phyloP scores from a whole-genome alignment of 2,888 invertebrate genomes.

The Bursaphelenchus okinawaensis region DNA sequence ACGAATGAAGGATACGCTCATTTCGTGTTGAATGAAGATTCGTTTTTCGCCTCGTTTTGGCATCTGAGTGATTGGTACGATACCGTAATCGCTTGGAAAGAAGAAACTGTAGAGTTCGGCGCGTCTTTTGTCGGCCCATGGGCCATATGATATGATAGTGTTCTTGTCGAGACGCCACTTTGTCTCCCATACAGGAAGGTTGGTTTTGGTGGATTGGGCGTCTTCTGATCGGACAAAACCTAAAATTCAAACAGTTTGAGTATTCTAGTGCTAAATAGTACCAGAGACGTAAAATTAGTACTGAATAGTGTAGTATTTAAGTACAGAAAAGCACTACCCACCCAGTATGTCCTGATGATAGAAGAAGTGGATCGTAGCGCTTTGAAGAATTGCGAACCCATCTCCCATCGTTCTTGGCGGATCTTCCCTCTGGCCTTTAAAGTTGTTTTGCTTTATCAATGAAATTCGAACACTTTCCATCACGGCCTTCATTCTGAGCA shows the following conservation, averaged over 20 bases:
- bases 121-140: constrained; percentile 95
- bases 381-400: constrained; percentile 91
- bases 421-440: constrained; percentile 32
- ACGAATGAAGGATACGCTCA: constrained; percentile 79
- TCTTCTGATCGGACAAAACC: constrained; percentile 31
- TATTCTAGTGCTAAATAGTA: not conserved
- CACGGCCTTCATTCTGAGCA: constrained; percentile 36
- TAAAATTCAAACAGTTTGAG: constrained; percentile 1
- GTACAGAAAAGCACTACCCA: too few species aligned
- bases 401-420: constrained; percentile 90
- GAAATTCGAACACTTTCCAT: constrained; percentile 74
- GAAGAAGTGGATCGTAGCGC: constrained; percentile 86
- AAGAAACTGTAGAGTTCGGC: constrained; percentile 92
- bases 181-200: constrained; percentile 50
- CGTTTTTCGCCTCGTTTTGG: constrained; percentile 33
- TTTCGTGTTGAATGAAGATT: constrained; percentile 64
- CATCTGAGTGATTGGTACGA: constrained; percentile 33
- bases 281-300: constrained; percentile 3
- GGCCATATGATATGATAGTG: constrained; percentile 92
- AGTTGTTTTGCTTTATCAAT: constrained; percentile 16
- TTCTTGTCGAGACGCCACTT: constrained; percentile 73
- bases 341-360: constrained; percentile 97
- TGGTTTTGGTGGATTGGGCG: constrained; percentile 30
- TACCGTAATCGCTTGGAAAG: constrained; percentile 67
- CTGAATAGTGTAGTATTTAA: too few species aligned